Evolutionary conservation across 1,140 invertebrate species (phyloP).

Genomic region (Cherax quadricarinatus): DNA sequence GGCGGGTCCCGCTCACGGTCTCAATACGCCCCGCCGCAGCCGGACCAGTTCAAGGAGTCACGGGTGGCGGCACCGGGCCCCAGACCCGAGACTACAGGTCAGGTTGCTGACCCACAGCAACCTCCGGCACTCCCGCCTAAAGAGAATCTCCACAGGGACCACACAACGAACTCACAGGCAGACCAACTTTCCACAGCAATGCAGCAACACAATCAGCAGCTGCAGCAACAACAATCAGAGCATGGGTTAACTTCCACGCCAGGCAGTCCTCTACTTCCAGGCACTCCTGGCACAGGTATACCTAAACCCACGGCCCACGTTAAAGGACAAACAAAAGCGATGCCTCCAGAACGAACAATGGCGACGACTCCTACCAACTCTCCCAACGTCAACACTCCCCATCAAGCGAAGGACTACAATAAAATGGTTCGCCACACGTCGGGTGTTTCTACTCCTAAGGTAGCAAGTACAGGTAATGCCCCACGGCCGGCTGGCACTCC

Average conservation of each 20-base stretch:
- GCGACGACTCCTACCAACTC: slow-evolving; percentile 36
- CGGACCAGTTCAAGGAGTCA: not conserved
- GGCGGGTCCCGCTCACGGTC: slow-evolving; percentile 44
- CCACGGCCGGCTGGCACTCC: slow-evolving; percentile 54
- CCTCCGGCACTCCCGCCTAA: slow-evolving; percentile 59
- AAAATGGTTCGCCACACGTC: slow-evolving; percentile 58
- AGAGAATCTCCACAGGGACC: slow-evolving; percentile 42
- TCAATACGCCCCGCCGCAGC: slow-evolving; percentile 26
- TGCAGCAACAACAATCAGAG: slow-evolving; percentile 50
- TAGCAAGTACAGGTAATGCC: slow-evolving; percentile 39
- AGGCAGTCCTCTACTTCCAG: slow-evolving; percentile 69
- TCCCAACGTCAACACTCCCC: slow-evolving; percentile 54
- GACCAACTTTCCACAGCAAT: not conserved
- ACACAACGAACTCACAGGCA: not conserved
- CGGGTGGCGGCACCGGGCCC: slow-evolving; percentile 12
- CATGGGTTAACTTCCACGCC: slow-evolving; percentile 57
- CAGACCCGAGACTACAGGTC: not conserved
- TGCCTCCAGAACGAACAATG: slow-evolving; percentile 57
- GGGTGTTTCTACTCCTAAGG: slow-evolving; percentile 36
- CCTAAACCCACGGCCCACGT: slow-evolving; percentile 93
- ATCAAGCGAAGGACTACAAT: slow-evolving; percentile 65
- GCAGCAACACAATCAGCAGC: slow-evolving; percentile 21
- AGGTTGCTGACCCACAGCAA: not conserved
- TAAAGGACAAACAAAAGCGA: slow-evolving; percentile 83
- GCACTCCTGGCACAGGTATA: slow-evolving; percentile 82